A percentile compares a stretch with the other conserved stretches of the same genome.
Conservation (phyloP, 2,113 vertebrate genomes). For the Centropus unirufus region DNA sequence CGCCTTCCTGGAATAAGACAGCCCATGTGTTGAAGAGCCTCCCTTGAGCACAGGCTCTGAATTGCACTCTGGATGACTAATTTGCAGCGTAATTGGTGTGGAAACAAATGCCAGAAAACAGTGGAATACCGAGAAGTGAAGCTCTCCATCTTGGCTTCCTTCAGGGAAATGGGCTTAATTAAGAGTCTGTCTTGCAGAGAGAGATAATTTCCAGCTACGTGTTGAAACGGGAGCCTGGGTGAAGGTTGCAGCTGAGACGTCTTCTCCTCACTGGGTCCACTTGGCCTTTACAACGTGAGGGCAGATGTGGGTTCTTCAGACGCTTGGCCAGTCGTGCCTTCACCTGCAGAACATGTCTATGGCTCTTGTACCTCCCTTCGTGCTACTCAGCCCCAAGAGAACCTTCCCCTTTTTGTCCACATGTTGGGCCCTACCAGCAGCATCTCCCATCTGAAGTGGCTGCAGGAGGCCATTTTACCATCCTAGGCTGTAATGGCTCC, state of each 20-base stretch:
- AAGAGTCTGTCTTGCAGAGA: constrained; percentile 60
- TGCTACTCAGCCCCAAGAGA: not conserved
- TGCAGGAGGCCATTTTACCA: not conserved
- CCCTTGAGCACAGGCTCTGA: constrained; percentile 32
- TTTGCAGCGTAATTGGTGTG: constrained; percentile 52
- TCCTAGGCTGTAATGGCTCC: not conserved
- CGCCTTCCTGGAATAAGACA: not conserved
- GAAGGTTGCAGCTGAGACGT: not conserved
- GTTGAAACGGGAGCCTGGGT: not conserved
- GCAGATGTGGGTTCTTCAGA: not conserved
- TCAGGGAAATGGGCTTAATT: constrained; percentile 69
- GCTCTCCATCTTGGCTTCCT: constrained; percentile 62
- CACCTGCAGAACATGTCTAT: not conserved
- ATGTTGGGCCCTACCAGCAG: not conserved
- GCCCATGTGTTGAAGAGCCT: not conserved
- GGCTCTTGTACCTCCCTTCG: not conserved
- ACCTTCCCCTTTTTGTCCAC: not conserved
- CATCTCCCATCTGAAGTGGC: not conserved
- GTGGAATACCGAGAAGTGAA: constrained; percentile 41
- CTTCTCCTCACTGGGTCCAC: not conserved
- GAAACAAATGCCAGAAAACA: not conserved
- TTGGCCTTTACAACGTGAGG: not conserved
- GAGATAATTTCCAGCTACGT: constrained; percentile 28
- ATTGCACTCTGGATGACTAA: not conserved
- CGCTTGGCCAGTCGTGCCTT: not conserved